phyloP scores from a whole-genome alignment of 2,888 invertebrate species.

The Uropetala carovei region DNA sequence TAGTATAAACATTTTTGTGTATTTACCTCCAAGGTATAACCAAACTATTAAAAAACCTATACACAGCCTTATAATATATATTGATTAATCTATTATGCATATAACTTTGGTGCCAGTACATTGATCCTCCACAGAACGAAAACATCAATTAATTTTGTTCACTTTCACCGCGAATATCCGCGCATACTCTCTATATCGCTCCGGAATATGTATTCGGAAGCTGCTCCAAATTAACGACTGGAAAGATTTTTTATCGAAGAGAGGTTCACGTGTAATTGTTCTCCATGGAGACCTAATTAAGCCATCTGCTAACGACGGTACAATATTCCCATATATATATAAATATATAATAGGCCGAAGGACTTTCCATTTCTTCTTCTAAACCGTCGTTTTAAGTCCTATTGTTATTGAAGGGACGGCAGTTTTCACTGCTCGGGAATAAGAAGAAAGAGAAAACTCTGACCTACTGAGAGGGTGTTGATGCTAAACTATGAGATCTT shows the following conservation, averaged over 20 bases:
- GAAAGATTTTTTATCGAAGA: not conserved
- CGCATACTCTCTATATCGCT: too few relatives aligned
- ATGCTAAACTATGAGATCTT: constrained; percentile 6
- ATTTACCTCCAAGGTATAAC: too few relatives aligned
- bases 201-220: not conserved
- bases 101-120: too few relatives aligned
- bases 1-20: too few relatives aligned
- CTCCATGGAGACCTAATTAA: not conserved
- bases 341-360: not conserved
- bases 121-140: too few relatives aligned
- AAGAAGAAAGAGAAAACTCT: constrained; percentile 53
- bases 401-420: constrained; percentile 7
- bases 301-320: not conserved
- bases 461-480: constrained; percentile 36
- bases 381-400: not conserved
- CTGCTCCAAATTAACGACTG: not conserved
- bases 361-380: not conserved
- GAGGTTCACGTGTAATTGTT: not conserved
- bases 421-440: not conserved
- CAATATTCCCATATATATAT: not conserved
- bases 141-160: not conserved
- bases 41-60: too few relatives aligned
- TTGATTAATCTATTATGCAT: too few relatives aligned
- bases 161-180: not conserved
- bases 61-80: too few relatives aligned